These are phyloP conservation scores for Coecobrya sp. DNA, from an alignment of 2,888 invertebrate genomes.

Conservation along the genomic window DNA sequence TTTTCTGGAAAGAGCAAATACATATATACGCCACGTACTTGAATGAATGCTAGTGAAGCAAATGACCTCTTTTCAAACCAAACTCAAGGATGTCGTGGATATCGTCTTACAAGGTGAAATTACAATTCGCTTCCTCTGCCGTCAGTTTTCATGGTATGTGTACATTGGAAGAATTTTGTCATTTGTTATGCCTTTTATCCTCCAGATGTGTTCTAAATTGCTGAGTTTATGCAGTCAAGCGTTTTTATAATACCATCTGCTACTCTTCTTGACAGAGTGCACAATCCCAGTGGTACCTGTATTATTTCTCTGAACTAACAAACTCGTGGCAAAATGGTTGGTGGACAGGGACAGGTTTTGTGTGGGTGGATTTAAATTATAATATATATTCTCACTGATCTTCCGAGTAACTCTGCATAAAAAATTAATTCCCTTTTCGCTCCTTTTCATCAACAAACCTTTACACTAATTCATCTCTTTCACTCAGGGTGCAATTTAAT, in stretches of 20 bases:
- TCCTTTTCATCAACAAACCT: not conserved
- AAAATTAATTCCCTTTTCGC: constrained; percentile 15
- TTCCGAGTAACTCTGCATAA: constrained; percentile 11
- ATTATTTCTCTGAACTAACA: not conserved
- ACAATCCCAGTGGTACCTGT: not conserved
- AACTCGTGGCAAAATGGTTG: not conserved
- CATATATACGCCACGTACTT: not conserved
- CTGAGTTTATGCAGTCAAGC: not conserved
- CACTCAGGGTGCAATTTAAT: not conserved
- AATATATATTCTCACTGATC: constrained; percentile 8
- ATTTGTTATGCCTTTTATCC: too few species aligned
- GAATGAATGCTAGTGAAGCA: not conserved
- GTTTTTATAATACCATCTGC: not conserved
- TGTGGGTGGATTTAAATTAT: constrained; percentile 14
- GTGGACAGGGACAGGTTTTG: constrained; percentile 32
- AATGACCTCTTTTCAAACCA: not conserved
- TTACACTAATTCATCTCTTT: not conserved
- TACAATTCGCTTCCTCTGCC: not conserved
- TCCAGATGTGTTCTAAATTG: not conserved
- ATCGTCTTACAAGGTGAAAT: not conserved
- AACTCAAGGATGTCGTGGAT: not conserved
- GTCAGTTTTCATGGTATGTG: not conserved
- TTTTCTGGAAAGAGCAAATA: constrained; percentile 14
- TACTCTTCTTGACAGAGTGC: not conserved
- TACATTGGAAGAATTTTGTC: not conserved